These are phyloP conservation scores for Sphenodon punctatus DNA, from an alignment of 2,797 vertebrate species.

Conservation along the genomic window DNA sequence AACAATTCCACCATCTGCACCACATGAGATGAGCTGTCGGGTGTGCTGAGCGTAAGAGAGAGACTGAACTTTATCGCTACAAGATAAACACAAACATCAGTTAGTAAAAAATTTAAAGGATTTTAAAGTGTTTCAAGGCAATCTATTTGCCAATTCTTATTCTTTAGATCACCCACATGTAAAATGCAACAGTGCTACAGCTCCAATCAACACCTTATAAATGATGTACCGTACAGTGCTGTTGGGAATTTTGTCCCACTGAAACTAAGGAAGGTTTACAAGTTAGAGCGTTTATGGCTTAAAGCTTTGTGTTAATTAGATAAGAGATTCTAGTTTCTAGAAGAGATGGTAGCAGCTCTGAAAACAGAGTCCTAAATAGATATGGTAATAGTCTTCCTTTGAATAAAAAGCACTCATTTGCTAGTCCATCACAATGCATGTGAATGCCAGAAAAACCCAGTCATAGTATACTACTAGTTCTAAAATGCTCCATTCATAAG, in stretches of 20 bases:
- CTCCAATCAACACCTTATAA: neutral
- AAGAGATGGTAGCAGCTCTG: too few species aligned
- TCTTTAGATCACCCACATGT: neutral
- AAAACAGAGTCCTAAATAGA: neutral
- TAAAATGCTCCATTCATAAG: too few species aligned
- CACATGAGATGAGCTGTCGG: constrained; percentile 95
- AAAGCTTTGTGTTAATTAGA: neutral
- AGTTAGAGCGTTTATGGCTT: too few species aligned
- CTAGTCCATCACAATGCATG: neutral
- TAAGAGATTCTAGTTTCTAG: neutral
- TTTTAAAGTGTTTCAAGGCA: neutral
- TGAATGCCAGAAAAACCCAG: neutral
- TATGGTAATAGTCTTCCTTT: neutral
- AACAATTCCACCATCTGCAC: constrained; percentile 92
- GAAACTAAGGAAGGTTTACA: too few species aligned
- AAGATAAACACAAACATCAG: constrained; percentile 30
- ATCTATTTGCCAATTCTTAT: neutral
- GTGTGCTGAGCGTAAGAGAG: constrained; percentile 95
- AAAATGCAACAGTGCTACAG: neutral
- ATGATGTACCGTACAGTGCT: neutral
- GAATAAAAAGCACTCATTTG: neutral
- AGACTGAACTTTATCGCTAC: constrained; percentile 93
- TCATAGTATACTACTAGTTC: too few species aligned
- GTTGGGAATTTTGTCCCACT: neutral
- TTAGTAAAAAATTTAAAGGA: constrained; percentile 15